phyloP scores from a whole-genome alignment of 2,113 vertebrate genomes.

The Tragelaphus imberbis region DNA sequence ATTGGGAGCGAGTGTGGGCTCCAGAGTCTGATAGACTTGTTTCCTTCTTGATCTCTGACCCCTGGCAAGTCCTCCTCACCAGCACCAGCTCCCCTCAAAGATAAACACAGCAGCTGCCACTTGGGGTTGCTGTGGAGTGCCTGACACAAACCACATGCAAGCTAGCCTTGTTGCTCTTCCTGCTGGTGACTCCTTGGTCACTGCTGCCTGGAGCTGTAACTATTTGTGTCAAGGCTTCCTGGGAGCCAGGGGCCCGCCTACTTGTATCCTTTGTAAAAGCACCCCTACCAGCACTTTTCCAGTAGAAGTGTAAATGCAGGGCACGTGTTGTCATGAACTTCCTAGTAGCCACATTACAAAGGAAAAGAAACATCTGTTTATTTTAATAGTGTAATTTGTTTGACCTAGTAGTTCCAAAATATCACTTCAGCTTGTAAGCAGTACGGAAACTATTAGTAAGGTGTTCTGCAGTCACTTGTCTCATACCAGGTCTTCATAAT shows the following conservation, averaged over 20 bases:
- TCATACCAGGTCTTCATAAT: not conserved
- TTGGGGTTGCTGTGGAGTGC: not conserved
- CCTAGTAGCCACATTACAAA: not conserved
- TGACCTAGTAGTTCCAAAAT: not conserved
- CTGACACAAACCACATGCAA: not conserved
- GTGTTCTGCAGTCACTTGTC: not conserved
- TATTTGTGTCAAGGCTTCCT: not conserved
- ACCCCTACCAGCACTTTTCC: not conserved
- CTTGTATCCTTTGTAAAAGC: not conserved
- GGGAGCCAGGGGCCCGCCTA: not conserved
- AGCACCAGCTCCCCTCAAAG: not conserved
- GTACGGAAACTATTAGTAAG: not conserved
- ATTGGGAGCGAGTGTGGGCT: not conserved
- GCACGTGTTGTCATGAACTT: not conserved
- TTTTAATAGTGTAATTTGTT: not conserved
- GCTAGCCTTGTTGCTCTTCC: not conserved
- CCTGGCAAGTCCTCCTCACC: not conserved
- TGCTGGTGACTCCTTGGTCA: not conserved
- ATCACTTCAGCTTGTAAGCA: not conserved
- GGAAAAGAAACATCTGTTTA: not conserved
- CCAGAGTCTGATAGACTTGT: not conserved
- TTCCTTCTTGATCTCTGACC: not conserved
- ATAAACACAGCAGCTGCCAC: not conserved
- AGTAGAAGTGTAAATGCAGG: not conserved
- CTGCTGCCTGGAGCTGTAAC: not conserved